Evolutionary conservation across 1,140 invertebrate species (phyloP), one percentile per base, ranked within the genome.

Genomic region (Tachypleus tridentatus): DNA sequence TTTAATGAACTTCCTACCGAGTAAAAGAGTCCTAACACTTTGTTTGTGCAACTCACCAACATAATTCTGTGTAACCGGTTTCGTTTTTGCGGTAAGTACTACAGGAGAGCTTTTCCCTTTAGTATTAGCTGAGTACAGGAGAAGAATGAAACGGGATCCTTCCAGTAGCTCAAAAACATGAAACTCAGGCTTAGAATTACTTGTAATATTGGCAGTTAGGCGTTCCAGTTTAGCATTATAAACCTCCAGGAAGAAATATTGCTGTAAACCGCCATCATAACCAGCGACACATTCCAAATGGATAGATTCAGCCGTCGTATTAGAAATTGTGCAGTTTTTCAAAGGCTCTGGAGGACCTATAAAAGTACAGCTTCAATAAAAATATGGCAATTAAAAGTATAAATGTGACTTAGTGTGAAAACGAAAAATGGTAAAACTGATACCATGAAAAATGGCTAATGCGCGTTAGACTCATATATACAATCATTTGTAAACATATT

Each of bases 291-390:
- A 91, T 67, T 86, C 83, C 47, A 90, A 83, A 69, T 85, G 82
- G 59, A 89, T 76, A 0, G 88, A 87, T 70, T 90, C 87, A 63
- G 85, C 83, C 59, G 88, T 92, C 74, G 90, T 88, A 76, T 93
- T 93, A 60, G 85, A 82, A 29, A 92, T 82, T 0, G 88, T 89
- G 77, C 91, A 93, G 75, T 93, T 93, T 29, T 84, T 83, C 60
- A 90, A 78, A 3, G 88, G 82, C 65, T 85, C 85, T 4, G 91
- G 91, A 50, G 87, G 85, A 70, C 89, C 90, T 85, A 76, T 29
- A 64, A 62, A 11, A 54, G 29, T 29, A 29, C 29, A 29, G 29
- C 29, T 29, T 29, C 29, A 29, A 29, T 29, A 1, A 29, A 29
- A 29, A 29, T 29, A 29, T 29, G 29, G 29, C 29, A 29, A 29